Conservation (phyloP, 2,888 invertebrate species). For the Rotaria macrura region DNA sequence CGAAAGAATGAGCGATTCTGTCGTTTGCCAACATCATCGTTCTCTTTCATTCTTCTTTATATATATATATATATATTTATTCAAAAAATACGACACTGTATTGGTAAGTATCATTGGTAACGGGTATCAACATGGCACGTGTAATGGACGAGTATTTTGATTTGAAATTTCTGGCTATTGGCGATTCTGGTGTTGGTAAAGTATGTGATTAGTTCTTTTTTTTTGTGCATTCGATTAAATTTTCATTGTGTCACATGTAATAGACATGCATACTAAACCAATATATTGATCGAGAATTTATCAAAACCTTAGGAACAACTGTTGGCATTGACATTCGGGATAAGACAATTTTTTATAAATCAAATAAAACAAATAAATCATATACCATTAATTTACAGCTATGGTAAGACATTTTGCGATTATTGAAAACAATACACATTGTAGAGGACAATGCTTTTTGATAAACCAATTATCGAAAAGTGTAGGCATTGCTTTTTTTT, state of each 20-base stretch:
- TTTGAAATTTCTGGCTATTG: constrained; percentile 26
- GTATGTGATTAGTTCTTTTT: background rate
- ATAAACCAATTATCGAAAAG: no score
- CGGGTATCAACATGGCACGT: background rate
- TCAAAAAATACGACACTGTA: background rate
- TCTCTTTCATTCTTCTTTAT: background rate
- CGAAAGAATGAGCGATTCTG: background rate
- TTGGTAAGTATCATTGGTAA: background rate
- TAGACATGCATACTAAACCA: constrained; percentile 79
- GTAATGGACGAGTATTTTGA: constrained; percentile 21
- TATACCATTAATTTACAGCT: constrained; percentile 24
- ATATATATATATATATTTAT: background rate
- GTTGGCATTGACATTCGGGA: constrained; percentile 94
- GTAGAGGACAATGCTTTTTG: no score
- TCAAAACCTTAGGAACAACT: constrained; percentile 85
- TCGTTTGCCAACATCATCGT: background rate
- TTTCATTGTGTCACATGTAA: no score
- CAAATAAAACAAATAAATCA: background rate
- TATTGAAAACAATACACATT: no score
- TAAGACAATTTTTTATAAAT: constrained; percentile 53
- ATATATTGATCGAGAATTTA: constrained; percentile 83
- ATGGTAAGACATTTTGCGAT: background rate
- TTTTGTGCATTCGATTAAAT: no score
- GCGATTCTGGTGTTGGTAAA: constrained; percentile 29
- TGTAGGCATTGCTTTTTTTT: no score